A percentile compares a stretch with the other conserved stretches of the same genome.
These are phyloP conservation scores for Trematomus loennbergii DNA, from an alignment of 2,113 vertebrate genomes.

Conservation along the genomic window DNA sequence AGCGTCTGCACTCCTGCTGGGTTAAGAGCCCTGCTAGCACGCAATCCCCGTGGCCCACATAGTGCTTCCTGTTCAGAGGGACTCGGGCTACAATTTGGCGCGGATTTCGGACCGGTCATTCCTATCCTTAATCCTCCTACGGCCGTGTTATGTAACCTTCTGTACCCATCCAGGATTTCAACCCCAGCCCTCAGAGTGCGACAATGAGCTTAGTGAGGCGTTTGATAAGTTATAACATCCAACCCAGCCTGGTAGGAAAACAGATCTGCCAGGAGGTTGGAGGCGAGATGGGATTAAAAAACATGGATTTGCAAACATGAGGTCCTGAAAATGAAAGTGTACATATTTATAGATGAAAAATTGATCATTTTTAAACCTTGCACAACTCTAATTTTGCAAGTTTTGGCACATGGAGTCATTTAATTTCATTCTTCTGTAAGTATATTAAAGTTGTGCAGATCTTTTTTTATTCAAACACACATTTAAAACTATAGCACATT, in stretches of 20 bases:
- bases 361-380: neutral
- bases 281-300: neutral
- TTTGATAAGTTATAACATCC: constrained; percentile 60
- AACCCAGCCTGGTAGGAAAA: constrained; percentile 29
- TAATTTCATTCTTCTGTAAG: neutral
- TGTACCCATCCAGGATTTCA: constrained; percentile 28
- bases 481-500: no score
- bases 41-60: constrained; percentile 49
- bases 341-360: neutral
- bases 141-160: constrained; percentile 63
- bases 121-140: constrained; percentile 56
- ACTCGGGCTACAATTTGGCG: constrained; percentile 24
- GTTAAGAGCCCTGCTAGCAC: constrained; percentile 62
- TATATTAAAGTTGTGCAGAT: no score
- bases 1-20: constrained; percentile 66
- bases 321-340: neutral
- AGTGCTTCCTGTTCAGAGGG: constrained; percentile 30
- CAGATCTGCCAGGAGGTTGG: constrained; percentile 24
- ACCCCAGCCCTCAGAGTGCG: neutral
- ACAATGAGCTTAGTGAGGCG: constrained; percentile 58
- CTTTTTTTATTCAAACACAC: no score
- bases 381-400: neutral
- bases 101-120: constrained; percentile 47
- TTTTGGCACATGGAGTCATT: neutral
- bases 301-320: neutral